Conservation (phyloP, 2,113 vertebrate species). For the Toxotes chatareus region DNA sequence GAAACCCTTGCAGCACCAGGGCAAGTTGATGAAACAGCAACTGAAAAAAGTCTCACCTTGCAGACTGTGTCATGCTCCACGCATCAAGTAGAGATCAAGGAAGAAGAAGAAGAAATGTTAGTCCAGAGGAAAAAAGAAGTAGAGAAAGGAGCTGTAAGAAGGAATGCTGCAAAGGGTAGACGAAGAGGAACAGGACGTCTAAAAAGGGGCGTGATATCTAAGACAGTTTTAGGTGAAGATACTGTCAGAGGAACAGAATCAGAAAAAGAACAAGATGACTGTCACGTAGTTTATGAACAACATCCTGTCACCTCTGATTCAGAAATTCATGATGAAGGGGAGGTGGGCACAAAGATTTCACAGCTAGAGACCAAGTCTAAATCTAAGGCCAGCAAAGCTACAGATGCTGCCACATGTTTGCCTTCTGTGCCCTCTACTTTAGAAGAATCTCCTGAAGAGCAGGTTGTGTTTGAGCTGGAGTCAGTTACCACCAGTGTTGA, state of each 20-base stretch:
- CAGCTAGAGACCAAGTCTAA: neutral
- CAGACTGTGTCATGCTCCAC: conserved; percentile 71
- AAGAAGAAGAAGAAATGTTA: conserved; percentile 80
- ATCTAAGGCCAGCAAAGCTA: conserved; percentile 1
- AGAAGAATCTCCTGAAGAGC: conserved; percentile 67
- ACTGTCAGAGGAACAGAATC: conserved; percentile 5
- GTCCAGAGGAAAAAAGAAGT: conserved; percentile 69
- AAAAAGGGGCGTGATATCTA: conserved; percentile 35
- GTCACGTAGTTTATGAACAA: conserved; percentile 76
- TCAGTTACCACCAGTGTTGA: conserved; percentile 62
- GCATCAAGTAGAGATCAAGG: conserved; percentile 73
- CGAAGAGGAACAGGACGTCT: conserved; percentile 49
- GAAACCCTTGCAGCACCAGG: neutral
- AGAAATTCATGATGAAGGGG: conserved; percentile 46
- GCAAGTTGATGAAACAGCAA: conserved; percentile 15
- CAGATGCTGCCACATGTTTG: conserved; percentile 13
- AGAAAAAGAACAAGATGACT: conserved; percentile 73
- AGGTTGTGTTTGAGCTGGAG: conserved; percentile 69
- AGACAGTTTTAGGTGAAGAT: conserved; percentile 33
- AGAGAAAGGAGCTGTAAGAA: conserved; percentile 25
- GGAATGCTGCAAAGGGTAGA: conserved; percentile 22
- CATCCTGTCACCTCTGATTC: conserved; percentile 48
- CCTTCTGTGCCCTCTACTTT: conserved; percentile 22
- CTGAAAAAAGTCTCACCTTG: conserved; percentile 28
- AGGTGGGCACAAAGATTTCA: conserved; percentile 26